phyloP scores from a whole-genome alignment of 2,888 invertebrate species.

The Drosophila kambysellisi region DNA sequence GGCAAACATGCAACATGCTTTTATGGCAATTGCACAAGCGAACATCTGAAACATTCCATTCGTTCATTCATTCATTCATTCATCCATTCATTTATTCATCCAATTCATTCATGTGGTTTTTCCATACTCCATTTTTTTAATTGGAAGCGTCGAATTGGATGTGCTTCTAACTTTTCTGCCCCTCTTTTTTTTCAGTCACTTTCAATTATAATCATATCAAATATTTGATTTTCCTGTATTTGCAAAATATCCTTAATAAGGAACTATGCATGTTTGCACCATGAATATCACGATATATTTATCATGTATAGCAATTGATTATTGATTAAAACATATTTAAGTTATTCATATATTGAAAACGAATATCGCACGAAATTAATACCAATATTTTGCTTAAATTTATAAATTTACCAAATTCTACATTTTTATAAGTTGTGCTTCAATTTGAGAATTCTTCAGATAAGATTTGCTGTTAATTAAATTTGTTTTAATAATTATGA shows the following conservation, averaged over 20 bases:
- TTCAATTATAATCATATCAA: no score
- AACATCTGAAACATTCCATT: neutral
- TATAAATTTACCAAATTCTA: neutral
- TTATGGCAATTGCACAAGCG: conserved; percentile 3
- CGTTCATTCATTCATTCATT: neutral
- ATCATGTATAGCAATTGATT: neutral
- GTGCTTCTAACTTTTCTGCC: neutral
- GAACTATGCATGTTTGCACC: neutral
- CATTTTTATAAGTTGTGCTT: neutral
- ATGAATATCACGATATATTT: neutral
- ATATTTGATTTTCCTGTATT: no score
- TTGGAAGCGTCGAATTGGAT: no score
- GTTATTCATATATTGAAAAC: no score
- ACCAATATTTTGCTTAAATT: neutral
- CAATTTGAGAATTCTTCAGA: neutral
- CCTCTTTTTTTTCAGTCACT: fast-evolving
- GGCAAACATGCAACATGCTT: neutral
- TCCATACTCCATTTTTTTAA: neutral
- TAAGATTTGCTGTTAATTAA: neutral
- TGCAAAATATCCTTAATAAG: neutral
- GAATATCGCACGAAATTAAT: no score
- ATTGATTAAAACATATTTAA: no score
- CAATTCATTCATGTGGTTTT: neutral
- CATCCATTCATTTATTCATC: neutral
- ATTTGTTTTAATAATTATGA: neutral